These are phyloP conservation scores for Silurus meridionalis DNA, from an alignment of 2,113 vertebrate species.

Conservation along the genomic window DNA sequence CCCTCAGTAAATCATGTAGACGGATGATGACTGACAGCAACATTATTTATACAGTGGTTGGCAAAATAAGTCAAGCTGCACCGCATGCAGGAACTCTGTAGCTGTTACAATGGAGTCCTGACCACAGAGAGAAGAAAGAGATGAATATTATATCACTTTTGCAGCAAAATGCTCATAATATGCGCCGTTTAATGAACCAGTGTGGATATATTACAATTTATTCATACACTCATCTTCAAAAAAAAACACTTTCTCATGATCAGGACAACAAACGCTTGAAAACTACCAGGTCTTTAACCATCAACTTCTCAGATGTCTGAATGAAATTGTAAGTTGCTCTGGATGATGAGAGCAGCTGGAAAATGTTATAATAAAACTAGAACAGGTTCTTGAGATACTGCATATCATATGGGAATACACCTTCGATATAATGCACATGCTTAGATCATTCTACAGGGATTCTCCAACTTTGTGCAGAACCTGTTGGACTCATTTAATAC, in stretches of 20 bases:
- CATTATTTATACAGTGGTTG: not conserved
- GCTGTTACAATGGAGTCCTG: not conserved
- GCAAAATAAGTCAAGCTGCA: not conserved
- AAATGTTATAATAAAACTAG: not conserved
- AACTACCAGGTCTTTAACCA: no score
- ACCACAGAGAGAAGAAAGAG: not conserved
- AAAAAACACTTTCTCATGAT: not conserved
- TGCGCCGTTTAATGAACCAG: not conserved
- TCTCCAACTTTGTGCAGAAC: not conserved
- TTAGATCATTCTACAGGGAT: not conserved
- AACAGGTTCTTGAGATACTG: not conserved
- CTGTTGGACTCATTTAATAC: not conserved
- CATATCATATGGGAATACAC: not conserved
- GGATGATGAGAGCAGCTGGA: no score
- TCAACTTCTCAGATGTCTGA: no score
- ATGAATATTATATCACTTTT: not conserved
- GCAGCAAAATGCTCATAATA: not conserved
- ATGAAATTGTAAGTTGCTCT: no score
- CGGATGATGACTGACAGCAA: not conserved
- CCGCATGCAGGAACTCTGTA: not conserved
- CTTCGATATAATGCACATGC: not conserved
- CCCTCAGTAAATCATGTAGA: not conserved
- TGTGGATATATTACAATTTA: not conserved
- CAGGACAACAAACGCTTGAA: not conserved
- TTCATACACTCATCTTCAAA: not conserved